Percentiles rank a stretch among this genome's conserved stretches.
Conservation (phyloP, 2,113 vertebrate genomes). For the Myotis davidii region DNA sequence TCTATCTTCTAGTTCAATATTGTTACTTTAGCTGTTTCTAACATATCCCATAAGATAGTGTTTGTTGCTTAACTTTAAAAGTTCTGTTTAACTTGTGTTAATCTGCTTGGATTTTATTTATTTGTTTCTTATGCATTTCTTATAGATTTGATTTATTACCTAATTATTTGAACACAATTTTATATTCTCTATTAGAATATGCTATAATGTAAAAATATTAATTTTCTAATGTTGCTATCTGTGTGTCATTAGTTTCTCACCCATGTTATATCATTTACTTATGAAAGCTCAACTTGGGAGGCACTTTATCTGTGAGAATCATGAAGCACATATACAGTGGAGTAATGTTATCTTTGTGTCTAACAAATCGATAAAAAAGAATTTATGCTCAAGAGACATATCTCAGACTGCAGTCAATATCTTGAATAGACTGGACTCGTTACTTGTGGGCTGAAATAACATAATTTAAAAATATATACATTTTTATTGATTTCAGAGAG, state of each 20-base stretch:
- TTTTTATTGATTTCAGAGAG: too few species aligned
- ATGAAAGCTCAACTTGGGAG: neutral
- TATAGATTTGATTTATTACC: neutral
- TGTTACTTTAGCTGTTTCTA: neutral
- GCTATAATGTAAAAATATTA: neutral
- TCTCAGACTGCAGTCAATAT: neutral
- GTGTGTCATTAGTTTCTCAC: neutral
- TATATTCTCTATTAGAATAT: neutral
- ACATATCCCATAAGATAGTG: neutral
- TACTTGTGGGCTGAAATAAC: neutral
- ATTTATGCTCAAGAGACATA: neutral
- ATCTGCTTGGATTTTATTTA: neutral
- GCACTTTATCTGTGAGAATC: neutral
- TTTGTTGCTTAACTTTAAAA: neutral
- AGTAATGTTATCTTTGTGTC: neutral
- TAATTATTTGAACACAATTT: conserved; percentile 4
- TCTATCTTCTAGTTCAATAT: neutral
- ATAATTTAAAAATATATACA: neutral
- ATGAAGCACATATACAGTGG: neutral
- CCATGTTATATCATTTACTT: neutral
- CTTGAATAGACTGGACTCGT: neutral
- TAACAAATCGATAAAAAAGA: neutral
- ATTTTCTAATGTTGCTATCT: neutral
- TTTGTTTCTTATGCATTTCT: neutral
- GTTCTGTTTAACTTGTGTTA: conserved; percentile 15